These are phyloP conservation scores for Cephalotes varians DNA, from an alignment of 2,888 invertebrate genomes.

Conservation along the genomic window DNA sequence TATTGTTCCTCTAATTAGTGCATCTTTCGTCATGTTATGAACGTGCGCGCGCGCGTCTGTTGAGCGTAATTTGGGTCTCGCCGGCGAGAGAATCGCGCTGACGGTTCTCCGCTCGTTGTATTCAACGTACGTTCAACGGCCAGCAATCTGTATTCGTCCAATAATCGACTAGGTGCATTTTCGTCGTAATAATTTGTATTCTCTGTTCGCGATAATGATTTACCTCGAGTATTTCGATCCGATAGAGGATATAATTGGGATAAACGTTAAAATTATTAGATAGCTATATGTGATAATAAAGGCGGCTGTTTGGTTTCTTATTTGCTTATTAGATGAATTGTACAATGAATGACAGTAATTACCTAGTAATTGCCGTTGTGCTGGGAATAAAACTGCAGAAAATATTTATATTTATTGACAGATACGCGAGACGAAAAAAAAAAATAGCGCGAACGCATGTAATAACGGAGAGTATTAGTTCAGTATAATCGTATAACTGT, in stretches of 20 bases:
- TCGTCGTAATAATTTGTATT: background rate
- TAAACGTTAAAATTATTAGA: background rate
- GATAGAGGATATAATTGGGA: background rate
- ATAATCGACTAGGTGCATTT: conserved; percentile 4
- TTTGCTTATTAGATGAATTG: background rate
- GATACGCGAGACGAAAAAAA: background rate
- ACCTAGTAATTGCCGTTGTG: too few species aligned
- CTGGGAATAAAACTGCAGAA: background rate
- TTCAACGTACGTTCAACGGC: background rate
- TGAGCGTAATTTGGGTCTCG: conserved; percentile 28
- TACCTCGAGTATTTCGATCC: background rate
- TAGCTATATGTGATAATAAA: background rate
- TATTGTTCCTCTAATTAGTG: conserved; percentile 47
- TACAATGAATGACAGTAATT: background rate
- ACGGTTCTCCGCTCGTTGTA: background rate
- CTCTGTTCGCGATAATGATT: conserved; percentile 2
- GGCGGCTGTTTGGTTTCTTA: background rate
- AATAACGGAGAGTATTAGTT: conserved; percentile 1
- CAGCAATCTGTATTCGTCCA: background rate
- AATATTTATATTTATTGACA: background rate
- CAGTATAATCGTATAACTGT: conserved; percentile 9
- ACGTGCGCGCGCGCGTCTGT: conserved; percentile 9
- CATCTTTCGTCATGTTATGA: conserved; percentile 30
- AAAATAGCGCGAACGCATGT: too few species aligned
- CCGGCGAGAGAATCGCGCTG: background rate